Conservation (phyloP, 2,888 invertebrate species). For the Plebejus anna region DNA sequence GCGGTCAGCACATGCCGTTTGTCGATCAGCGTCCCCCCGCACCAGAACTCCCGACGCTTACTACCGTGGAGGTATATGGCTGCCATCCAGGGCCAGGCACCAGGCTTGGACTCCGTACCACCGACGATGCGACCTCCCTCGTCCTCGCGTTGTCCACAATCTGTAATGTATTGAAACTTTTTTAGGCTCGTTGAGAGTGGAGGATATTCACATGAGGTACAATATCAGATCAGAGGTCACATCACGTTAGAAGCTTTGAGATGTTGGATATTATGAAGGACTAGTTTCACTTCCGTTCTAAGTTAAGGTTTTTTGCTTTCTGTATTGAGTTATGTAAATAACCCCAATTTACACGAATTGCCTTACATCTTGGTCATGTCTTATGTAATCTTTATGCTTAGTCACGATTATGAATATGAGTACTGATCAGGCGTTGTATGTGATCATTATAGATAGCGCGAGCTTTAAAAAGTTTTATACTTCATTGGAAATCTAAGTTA, state of each 20-base stretch:
- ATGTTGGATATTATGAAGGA: background rate
- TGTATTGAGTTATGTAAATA: background rate
- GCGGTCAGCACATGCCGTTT: slow-evolving; percentile 91
- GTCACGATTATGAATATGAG: background rate
- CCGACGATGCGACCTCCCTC: slow-evolving; percentile 95
- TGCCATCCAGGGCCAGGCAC: slow-evolving; percentile 98
- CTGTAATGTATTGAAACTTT: slow-evolving; percentile 71
- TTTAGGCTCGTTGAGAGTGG: background rate
- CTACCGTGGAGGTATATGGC: slow-evolving; percentile 94
- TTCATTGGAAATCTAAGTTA: too few species aligned
- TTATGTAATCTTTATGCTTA: background rate
- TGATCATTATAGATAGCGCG: too few species aligned
- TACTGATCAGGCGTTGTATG: background rate
- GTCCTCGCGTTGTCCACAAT: slow-evolving; percentile 90
- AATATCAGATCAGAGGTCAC: too few species aligned
- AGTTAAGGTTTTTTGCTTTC: background rate
- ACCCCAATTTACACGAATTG: background rate
- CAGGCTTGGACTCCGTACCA: slow-evolving; percentile 90
- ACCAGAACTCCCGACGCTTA: slow-evolving; percentile 94
- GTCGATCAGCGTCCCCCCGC: slow-evolving; percentile 93
- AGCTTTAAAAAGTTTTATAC: too few species aligned
- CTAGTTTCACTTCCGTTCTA: background rate
- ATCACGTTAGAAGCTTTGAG: too few species aligned
- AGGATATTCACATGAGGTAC: background rate
- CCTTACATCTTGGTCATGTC: background rate